Base-by-base conservation (phyloP, 1,140 invertebrate genomes). In the Eriocheir sinensis region DNA sequence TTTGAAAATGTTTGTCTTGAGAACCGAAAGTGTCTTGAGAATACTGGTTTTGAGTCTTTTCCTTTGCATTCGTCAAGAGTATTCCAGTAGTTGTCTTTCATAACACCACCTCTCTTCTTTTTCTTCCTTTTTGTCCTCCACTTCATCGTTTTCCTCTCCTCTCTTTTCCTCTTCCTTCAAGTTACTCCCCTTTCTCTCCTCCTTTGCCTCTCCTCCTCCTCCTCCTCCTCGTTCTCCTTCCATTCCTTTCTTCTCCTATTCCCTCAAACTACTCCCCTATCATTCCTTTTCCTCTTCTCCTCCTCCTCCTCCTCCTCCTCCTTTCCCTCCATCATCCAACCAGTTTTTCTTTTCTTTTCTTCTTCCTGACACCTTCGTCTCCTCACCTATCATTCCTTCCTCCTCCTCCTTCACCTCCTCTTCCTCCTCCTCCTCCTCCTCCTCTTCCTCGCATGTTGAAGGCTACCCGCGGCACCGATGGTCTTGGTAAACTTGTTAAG, bases 401-500 rank as follows among this genome's bases (percentile, higher is more conserved):
- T 3, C n/a, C 53, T 3, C 27, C 34, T 3, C n/a, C 6, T 6
- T 40, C 38, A 0, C 34, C 83, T 15, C 34, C 38, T 34, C 83
- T 27, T 34, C n/a, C 3, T 34, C 85, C 3, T 12, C 38, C 30
- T 21, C 83, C n/a, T 34, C 83, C 38, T 12, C 38, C 34, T 12
- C 40, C 34, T 17, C 30, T 85, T 3, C 34, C 34, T 36, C 38
- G 85, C 38, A 44, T 88, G 38, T 8, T 9, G 21, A 72, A 72
- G 60, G 60, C 60, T 72, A 72, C 21, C 60, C 60, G 38, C n/a
- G 21, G 85, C n/a, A 44, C 38, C 85, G 85, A 41, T 44, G 38
- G 85, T n/a, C 38, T 40, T 40, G 85, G 38, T 88, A 88, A 88
- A 88, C 85, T 88, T 88, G 85, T 88, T 88, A 88, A 88, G 85